Evolutionary conservation across 2,797 vertebrate species (phyloP), one percentile per base, ranked within the genome.

Genomic region (Chanos chanos): DNA sequence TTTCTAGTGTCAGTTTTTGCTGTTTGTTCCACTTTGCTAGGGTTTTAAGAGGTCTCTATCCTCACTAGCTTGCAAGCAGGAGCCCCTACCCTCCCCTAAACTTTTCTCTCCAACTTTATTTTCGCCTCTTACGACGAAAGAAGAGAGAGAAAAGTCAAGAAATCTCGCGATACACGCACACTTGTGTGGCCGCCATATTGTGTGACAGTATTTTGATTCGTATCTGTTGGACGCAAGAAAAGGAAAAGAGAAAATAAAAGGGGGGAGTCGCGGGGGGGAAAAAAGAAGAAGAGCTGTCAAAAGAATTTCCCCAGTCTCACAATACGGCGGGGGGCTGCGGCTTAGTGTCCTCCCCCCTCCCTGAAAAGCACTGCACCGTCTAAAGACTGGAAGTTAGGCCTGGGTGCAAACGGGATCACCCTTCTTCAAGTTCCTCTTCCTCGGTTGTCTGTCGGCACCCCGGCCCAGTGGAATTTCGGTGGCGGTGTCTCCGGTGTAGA

Each of bases 171-270:
- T 83, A 91, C 71, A 77, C 83, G 71, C 77, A 48, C 21, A 77
- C 76, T 66, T 72, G 72, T 70, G 75, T 85, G 70, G 89, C 91
- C 94, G 94, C 94, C 94, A 96, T 95, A 92, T 96, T 94, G 88
- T 87, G 85, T 86, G 89, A 78, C 90, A 88, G 87, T 94, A 94
- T 94, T 95, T 94, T 94, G 94, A 87, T 93, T 92, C 83, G 91
- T 91, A 87, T 90, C 78, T 87, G 85, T 76, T 85, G 81, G 80
- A 86, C 87, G 85, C 77, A 76, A 81, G 81, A 74, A 87, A 86
- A 61, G 56, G 83, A 82, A 66, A 69, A 61, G 78, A 81, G 79
- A 85, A 84, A 83, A 83, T 73, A 67, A 71, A 63, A 74, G 77
- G 77, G 78, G 73, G 79, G 57, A 51, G 75, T 63, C 77, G 82